Conservation (phyloP, 2,113 vertebrate genomes). For the Chaenocephalus aceratus region DNA sequence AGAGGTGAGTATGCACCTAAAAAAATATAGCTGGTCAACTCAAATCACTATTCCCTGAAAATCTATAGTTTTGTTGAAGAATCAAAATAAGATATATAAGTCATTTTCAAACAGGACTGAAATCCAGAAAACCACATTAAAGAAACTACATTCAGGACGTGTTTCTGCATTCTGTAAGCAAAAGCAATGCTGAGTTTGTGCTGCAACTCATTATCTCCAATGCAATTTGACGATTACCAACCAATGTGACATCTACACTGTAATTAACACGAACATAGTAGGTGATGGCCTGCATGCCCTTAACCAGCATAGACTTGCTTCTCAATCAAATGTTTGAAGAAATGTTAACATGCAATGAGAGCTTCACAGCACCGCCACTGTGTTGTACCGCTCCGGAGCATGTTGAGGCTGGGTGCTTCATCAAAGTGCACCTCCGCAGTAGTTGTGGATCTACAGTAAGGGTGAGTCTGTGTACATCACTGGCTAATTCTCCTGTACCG, state of each 20-base stretch:
- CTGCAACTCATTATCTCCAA: background rate
- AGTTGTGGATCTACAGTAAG: background rate
- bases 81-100: background rate
- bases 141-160: background rate
- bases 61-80: background rate
- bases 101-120: background rate
- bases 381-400: background rate
- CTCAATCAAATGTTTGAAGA: slow-evolving; percentile 52
- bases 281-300: slow-evolving; percentile 32
- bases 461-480: background rate
- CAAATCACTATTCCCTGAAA: background rate
- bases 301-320: slow-evolving; percentile 65
- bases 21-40: too few relatives aligned
- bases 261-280: slow-evolving; percentile 42
- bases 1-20: too few relatives aligned
- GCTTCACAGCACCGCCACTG: background rate
- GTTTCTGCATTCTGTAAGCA: background rate
- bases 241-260: slow-evolving; percentile 43
- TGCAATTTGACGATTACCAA: slow-evolving; percentile 11
- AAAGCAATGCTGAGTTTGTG: background rate
- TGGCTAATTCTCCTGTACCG: slow-evolving; percentile 26
- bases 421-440: slow-evolving; percentile 21
- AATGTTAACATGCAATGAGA: slow-evolving; percentile 25
- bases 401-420: background rate
- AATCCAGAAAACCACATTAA: background rate